Base-by-base conservation (phyloP, 2,113 vertebrate species). In the Setophaga petechia region DNA sequence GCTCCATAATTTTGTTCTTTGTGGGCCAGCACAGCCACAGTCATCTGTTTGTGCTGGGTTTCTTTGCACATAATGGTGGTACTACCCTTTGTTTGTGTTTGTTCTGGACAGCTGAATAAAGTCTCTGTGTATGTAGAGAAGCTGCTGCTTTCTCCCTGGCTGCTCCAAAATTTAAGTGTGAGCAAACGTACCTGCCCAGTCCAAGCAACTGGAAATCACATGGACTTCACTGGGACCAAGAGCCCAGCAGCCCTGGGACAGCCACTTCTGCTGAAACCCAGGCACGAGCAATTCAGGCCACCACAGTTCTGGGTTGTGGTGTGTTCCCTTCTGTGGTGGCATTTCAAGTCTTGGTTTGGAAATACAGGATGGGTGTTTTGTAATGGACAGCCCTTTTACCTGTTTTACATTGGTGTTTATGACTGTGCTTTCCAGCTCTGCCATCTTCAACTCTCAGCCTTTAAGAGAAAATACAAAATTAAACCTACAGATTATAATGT, bases 391-490 rank as follows among this genome's bases (percentile, higher is more conserved):
- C 24, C 21, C 21, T 52, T 44, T 95, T 94, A 98, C 97, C 97
- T 97, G 97, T 39, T 95, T 94, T 51, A 97, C 91, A 5, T 39
- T 11, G 10, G 78, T 86, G 91, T 98, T 98, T 68, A 97, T 27
- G 55, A 97, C 18, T 23, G 90, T 97, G 88, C 72, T 90, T 84
- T 97, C 84, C 9, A 31, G 33, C 41, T 97, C 81, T 80, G 92
- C 90, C 96, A 97, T 96, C 93, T 95, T 95, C 23, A 6, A 43
- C 18, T 81, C 71, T 68, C 35, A 71, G 24, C 94, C 82, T 91
- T 54, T 39, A 88, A 78, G 37, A 72, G 41, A 91, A 91, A 90
- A 89, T 25, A 73, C 1, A 66, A 37, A 46, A 58, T 76, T 79
- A 83, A 83, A 80, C 1, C 1, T 22, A 24, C 8, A 30, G 15